Percentiles rank a stretch among this genome's conserved stretches.
phyloP scores from a whole-genome alignment of 1,140 invertebrate species.

The Planococcus citri region DNA sequence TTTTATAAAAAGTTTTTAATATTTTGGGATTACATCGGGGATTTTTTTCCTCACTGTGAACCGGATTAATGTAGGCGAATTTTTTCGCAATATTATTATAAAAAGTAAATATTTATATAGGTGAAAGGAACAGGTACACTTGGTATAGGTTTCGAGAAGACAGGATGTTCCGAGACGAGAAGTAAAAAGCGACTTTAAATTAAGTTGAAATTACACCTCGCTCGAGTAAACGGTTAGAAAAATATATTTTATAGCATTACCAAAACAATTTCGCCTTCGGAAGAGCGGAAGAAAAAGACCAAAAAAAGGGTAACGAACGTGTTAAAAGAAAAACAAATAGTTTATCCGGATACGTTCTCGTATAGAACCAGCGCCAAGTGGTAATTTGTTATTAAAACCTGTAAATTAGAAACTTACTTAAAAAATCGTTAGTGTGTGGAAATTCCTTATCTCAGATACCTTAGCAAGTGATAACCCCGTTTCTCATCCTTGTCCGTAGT shows the following conservation, averaged over 20 bases:
- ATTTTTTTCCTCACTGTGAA: background rate
- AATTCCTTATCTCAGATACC: background rate
- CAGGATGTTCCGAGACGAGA: background rate
- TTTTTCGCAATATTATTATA: background rate
- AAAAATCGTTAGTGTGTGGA: background rate
- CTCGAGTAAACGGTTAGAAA: background rate
- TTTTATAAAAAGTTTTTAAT: background rate
- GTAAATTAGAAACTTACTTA: conserved; percentile 3
- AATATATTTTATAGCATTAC: background rate
- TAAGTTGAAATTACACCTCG: background rate
- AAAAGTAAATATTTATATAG: background rate
- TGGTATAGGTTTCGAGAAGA: no score
- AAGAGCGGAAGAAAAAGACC: background rate
- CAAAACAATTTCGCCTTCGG: background rate
- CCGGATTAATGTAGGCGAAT: background rate
- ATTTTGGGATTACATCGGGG: background rate
- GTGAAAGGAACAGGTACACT: no score
- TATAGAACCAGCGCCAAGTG: background rate
- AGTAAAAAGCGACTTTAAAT: background rate
- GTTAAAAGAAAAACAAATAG: background rate
- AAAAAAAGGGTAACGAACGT: background rate
- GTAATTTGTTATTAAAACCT: conserved; percentile 4
- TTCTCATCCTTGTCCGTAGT: no score
- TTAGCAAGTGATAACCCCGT: no score
- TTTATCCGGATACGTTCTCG: background rate